Evolutionary conservation across 1,140 invertebrate genomes (phyloP).

Genomic region (Laodelphax striatellus): DNA sequence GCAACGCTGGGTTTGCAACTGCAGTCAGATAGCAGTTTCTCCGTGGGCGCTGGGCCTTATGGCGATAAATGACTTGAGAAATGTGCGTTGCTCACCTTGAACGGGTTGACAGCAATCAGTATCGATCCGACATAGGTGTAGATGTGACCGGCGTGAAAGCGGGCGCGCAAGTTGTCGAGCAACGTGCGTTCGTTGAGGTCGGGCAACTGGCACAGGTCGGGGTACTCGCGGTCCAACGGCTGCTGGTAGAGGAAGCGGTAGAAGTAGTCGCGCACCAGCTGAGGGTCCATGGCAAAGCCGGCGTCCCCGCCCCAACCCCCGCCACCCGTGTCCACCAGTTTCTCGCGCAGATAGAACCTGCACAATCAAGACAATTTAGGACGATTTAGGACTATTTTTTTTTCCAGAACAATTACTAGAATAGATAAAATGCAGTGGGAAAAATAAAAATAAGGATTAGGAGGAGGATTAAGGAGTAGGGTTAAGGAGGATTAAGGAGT

Average conservation of each 20-base stretch:
- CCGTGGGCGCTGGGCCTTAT: too few relatives aligned
- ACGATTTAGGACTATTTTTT: too few relatives aligned
- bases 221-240: conserved; percentile 80
- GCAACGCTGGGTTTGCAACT: too few relatives aligned
- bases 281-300: conserved; percentile 77
- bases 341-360: conserved; percentile 74
- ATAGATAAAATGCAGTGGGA: too few relatives aligned
- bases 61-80: too few relatives aligned
- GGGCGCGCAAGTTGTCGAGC: conserved; percentile 76
- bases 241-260: conserved; percentile 85
- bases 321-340: conserved; percentile 47
- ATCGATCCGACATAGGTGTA: conserved; percentile 96
- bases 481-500: too few relatives aligned
- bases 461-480: too few relatives aligned
- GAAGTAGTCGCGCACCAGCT: conserved; percentile 81
- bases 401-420: too few relatives aligned
- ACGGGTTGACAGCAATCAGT: conserved; percentile 84
- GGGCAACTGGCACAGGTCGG: conserved; percentile 88
- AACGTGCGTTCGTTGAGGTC: conserved; percentile 90
- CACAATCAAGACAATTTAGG: conserved; percentile 17
- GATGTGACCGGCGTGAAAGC: conserved; percentile 85
- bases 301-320: conserved; percentile 56
- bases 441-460: too few relatives aligned
- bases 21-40: too few relatives aligned
- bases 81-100: conserved; percentile 36